A percentile compares a stretch with the other conserved stretches of the same genome.
phyloP scores from a whole-genome alignment of 2,888 invertebrate species.

The Augiades crinisus region DNA sequence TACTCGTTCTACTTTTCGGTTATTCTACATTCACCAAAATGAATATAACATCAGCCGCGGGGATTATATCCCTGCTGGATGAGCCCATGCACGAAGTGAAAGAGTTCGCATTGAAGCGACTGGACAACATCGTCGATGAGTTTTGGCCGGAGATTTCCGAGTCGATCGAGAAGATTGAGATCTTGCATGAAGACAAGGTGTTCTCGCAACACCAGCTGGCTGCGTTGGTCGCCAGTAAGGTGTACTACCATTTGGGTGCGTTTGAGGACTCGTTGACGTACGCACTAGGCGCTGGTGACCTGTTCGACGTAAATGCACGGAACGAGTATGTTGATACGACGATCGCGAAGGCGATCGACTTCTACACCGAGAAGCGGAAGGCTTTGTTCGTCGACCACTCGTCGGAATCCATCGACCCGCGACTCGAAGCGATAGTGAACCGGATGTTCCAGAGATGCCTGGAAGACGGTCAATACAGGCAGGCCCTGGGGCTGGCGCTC shows the following conservation, averaged over 20 bases:
- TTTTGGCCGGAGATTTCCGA: conserved; percentile 99
- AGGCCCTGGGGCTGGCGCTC: conserved; percentile 97
- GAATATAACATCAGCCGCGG: conserved; percentile 85
- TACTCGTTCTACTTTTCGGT: neutral
- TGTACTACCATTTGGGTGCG: conserved; percentile 98
- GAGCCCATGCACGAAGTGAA: conserved; percentile 97
- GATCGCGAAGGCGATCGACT: conserved; percentile 98
- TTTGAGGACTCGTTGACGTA: conserved; percentile 98
- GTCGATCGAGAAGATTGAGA: conserved; percentile 98
- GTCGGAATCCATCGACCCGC: conserved; percentile 87
- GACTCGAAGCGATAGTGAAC: conserved; percentile 96
- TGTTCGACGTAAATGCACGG: conserved; percentile 96
- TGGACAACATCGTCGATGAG: conserved; percentile 96
- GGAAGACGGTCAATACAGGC: conserved; percentile 96
- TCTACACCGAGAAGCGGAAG: conserved; percentile 94
- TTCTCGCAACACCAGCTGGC: conserved; percentile 96
- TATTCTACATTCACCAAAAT: conserved; percentile 44
- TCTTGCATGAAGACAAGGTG: conserved; percentile 94
- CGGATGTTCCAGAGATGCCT: conserved; percentile 98
- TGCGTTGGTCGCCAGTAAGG: conserved; percentile 98
- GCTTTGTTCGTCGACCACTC: conserved; percentile 86
- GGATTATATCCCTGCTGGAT: conserved; percentile 97
- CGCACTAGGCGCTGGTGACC: conserved; percentile 96
- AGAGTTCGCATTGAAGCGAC: conserved; percentile 94
- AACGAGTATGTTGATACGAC: conserved; percentile 98